Conservation (phyloP, 2,888 invertebrate genomes). For the Amphiduros pacificus region DNA sequence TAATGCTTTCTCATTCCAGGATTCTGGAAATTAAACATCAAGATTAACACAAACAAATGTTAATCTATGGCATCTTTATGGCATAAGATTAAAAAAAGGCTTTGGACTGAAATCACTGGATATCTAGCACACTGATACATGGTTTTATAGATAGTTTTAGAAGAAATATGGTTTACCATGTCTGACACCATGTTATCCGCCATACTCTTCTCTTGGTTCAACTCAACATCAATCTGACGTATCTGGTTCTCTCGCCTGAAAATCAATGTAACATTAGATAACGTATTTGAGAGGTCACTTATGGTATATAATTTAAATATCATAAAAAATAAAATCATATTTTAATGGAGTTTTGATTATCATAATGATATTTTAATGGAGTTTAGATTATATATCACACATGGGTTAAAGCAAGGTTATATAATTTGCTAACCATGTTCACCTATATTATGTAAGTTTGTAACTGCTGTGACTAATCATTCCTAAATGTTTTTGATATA, state of each 20-base stretch:
- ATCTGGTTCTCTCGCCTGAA: slow-evolving; percentile 60
- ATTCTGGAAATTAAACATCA: slow-evolving; percentile 38
- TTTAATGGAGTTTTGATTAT: too few relatives aligned
- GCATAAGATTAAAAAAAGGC: neutral
- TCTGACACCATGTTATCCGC: slow-evolving; percentile 69
- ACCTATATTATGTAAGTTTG: too few relatives aligned
- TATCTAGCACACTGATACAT: neutral
- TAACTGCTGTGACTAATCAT: too few relatives aligned
- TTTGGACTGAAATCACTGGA: neutral
- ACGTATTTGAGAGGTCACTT: too few relatives aligned
- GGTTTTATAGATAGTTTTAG: neutral
- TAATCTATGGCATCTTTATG: neutral
- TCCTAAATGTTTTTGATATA: too few relatives aligned
- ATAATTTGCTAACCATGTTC: too few relatives aligned
- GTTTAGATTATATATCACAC: too few relatives aligned
- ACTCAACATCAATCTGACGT: slow-evolving; percentile 70
- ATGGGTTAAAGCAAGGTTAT: too few relatives aligned
- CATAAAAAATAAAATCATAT: too few relatives aligned
- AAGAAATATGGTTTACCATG: slow-evolving; percentile 60
- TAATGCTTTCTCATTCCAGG: slow-evolving; percentile 66
- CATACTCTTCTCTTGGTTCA: slow-evolving; percentile 71
- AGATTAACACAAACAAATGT: neutral
- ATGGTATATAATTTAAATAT: neutral
- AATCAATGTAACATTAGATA: too few relatives aligned
- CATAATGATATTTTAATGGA: too few relatives aligned